phyloP scores from a whole-genome alignment of 1,140 invertebrate species.

The Euborellia annulipes region DNA sequence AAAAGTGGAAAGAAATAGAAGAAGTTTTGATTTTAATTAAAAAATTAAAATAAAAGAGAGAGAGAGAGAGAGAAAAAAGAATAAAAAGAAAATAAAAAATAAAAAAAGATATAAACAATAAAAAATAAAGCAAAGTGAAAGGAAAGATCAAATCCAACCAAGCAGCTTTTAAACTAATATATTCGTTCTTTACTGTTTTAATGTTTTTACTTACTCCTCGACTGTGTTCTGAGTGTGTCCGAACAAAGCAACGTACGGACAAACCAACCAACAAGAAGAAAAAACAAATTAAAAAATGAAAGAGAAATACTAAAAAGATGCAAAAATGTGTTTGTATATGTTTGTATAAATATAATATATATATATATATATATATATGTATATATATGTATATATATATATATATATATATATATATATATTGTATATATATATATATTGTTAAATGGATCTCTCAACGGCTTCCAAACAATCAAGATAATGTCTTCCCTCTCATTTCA shows the following conservation, averaged over 20 bases:
- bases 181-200: too few relatives aligned
- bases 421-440: slow-evolving; percentile 4
- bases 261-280: slow-evolving; percentile 6
- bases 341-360: too few relatives aligned
- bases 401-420: not conserved
- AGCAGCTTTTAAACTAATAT: too few relatives aligned
- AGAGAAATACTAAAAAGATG: slow-evolving; percentile 9
- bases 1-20: not conserved
- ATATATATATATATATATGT: not conserved
- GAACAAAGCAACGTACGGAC: too few relatives aligned
- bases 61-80: slow-evolving; percentile 5
- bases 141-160: too few relatives aligned
- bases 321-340: not conserved
- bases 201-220: too few relatives aligned
- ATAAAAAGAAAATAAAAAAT: not conserved
- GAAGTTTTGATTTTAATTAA: too few relatives aligned
- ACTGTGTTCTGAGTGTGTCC: too few relatives aligned
- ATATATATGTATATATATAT: too few relatives aligned
- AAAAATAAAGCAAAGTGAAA: slow-evolving; percentile 8
- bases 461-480: not conserved
- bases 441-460: not conserved
- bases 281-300: slow-evolving; percentile 8
- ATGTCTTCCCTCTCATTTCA: slow-evolving; percentile 5
- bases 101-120: slow-evolving; percentile 9
- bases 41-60: too few relatives aligned